Evolutionary conservation across 2,797 vertebrate genomes (phyloP).

Genomic region (Ctenochaetus hawaiiensis): DNA sequence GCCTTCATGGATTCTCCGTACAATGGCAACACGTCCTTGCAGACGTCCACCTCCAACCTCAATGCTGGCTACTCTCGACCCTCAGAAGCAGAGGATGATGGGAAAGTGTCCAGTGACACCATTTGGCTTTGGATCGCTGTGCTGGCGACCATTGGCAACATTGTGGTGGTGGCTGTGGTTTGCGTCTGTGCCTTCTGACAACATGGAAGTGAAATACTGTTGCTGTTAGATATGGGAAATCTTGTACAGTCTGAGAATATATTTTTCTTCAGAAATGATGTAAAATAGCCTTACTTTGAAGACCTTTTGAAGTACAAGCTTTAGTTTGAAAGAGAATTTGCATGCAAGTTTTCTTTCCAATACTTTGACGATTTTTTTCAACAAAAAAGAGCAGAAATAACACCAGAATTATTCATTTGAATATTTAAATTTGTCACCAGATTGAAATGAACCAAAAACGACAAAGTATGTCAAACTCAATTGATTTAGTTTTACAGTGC

Average conservation of each 20-base stretch:
- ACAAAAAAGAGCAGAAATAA: neutral
- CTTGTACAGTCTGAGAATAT: constrained; percentile 43
- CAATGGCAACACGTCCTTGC: constrained; percentile 83
- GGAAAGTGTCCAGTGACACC: constrained; percentile 84
- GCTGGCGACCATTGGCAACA: constrained; percentile 88
- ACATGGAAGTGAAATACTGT: constrained; percentile 18
- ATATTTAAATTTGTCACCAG: constrained; percentile 11
- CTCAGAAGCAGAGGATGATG: constrained; percentile 82
- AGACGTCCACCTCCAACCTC: constrained; percentile 85
- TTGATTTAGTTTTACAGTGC: neutral
- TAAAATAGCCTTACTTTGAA: constrained; percentile 54
- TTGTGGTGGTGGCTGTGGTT: constrained; percentile 89
- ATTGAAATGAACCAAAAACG: neutral
- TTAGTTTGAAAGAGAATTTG: constrained; percentile 14
- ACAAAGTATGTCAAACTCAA: neutral
- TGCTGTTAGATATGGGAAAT: neutral
- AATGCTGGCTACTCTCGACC: constrained; percentile 78
- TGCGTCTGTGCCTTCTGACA: constrained; percentile 88
- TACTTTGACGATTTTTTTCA: neutral
- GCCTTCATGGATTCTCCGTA: constrained; percentile 87
- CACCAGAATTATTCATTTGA: neutral
- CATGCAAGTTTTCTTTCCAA: neutral
- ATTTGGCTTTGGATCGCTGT: constrained; percentile 90
- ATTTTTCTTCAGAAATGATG: constrained; percentile 49
- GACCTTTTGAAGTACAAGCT: neutral